Base-by-base conservation (phyloP, 2,113 vertebrate genomes). In the Pithys albifrons region DNA sequence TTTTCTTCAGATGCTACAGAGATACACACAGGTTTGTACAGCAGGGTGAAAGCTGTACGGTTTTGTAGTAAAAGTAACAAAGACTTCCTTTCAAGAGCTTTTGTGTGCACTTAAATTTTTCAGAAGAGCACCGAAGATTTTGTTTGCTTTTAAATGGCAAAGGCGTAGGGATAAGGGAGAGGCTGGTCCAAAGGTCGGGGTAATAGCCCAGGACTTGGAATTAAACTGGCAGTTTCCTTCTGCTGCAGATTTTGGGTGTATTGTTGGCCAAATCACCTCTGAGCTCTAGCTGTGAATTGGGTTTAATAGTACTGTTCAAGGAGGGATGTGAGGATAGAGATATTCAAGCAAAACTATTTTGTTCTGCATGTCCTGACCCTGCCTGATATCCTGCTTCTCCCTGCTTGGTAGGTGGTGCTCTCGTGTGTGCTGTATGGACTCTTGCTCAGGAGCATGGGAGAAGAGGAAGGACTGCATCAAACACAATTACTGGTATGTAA, bases 371-470 rank as follows among this genome's bases (percentile, higher is more conserved):
- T 88, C 52, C 48, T 81, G 39, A 49, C 52, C 27, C 41, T 78
- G 61, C 57, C 75, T 95, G 80, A 94, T 43, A 55, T 87, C 72
- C 93, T 90, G 7, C 59, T 95, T 96, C 46, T 78, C 6, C 24
- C 12, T 97, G 29, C 77, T 93, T 96, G 87, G 59, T 91, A 97
- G 97, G 97, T 95, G 86, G 89, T 94, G 97, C 93, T 91, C 48
- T 80, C 93, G 96, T 78, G 96, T 52, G 57, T 96, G 62, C 97
- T 97, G 97, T 94, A 97, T 97, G 97, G 97, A 97, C 96, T 96
- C 97, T 97, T 96, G 97, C 90, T 97, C 96, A 89, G 71, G 91
- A 97, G 96, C 90, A 97, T 97, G 97, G 97, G 96, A 95, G 97
- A 97, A 97, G 97, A 97, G 89, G 97, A 96, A 96, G 97, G 96